A percentile compares a stretch with the other conserved stretches of the same genome.
phyloP scores from a whole-genome alignment of 2,113 vertebrate genomes.

The Siniperca knerii region DNA sequence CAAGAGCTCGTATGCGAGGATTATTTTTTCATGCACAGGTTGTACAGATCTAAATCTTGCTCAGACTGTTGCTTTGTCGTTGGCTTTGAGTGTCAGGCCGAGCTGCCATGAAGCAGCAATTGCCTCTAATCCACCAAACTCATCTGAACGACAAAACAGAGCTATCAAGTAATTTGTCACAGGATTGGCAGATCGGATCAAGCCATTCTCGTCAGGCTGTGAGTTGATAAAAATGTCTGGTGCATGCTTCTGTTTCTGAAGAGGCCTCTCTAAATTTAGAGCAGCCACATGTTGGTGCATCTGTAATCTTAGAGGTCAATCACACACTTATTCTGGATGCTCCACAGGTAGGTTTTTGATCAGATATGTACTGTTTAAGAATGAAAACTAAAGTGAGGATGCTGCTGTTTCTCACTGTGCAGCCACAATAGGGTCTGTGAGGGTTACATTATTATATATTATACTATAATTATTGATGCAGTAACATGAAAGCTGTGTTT shows the following conservation, averaged over 20 bases:
- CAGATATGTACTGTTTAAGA: slow-evolving; percentile 22
- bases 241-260: background rate
- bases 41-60: slow-evolving; percentile 22
- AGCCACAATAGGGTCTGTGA: too few species aligned
- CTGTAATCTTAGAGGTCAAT: slow-evolving; percentile 49
- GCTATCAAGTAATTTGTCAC: slow-evolving; percentile 50
- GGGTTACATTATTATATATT: too few species aligned
- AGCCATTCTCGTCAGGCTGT: background rate
- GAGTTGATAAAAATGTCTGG: slow-evolving; percentile 29
- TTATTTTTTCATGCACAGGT: slow-evolving; percentile 26
- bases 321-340: slow-evolving; percentile 19
- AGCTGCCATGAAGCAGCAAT: slow-evolving; percentile 23
- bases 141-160: slow-evolving; percentile 32
- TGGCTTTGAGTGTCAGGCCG: background rate
- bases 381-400: slow-evolving; percentile 6
- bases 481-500: too few species aligned
- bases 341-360: slow-evolving; percentile 41
- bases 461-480: too few species aligned
- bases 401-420: background rate
- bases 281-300: slow-evolving; percentile 30
- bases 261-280: slow-evolving; percentile 29
- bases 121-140: slow-evolving; percentile 39
- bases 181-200: slow-evolving; percentile 42
- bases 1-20: slow-evolving; percentile 22
- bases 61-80: background rate